Evolutionary conservation across 2,113 vertebrate species (phyloP).

Genomic region (Grallaria varia): DNA sequence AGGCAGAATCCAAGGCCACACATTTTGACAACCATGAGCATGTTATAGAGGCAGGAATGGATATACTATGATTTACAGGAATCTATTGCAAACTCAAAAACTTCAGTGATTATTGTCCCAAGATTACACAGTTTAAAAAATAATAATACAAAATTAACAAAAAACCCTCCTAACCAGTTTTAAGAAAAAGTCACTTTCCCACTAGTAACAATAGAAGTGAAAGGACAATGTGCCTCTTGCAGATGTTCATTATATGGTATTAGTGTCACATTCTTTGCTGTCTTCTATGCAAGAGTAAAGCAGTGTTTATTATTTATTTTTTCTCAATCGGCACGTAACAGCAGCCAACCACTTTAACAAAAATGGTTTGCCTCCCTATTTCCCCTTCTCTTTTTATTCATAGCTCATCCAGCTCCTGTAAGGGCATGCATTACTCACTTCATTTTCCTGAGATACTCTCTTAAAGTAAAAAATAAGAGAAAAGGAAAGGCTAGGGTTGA

Average conservation of each 20-base stretch:
- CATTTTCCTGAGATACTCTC: conserved; percentile 81
- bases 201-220: background rate
- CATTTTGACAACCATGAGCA: background rate
- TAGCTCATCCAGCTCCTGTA: conserved; percentile 77
- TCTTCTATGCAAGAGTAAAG: conserved; percentile 30
- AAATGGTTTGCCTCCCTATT: conserved; percentile 55
- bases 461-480: conserved; percentile 79
- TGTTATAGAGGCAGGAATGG: background rate
- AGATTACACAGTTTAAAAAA: background rate
- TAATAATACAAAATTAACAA: background rate
- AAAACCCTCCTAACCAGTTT: background rate
- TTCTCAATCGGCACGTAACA: conserved; percentile 52
- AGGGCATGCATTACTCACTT: conserved; percentile 84
- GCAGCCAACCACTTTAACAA: conserved; percentile 69
- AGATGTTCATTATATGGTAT: background rate
- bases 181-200: background rate
- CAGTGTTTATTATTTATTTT: conserved; percentile 45
- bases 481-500: conserved; percentile 84
- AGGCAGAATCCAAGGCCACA: background rate
- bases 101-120: background rate
- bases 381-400: conserved; percentile 59
- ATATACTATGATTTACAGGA: background rate
- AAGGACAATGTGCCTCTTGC: background rate
- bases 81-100: background rate
- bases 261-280: conserved; percentile 4